These are phyloP conservation scores for Echinarachnius parma DNA, from an alignment of 53 echinoderm and acorn worm genomes.

Conservation along the genomic window DNA sequence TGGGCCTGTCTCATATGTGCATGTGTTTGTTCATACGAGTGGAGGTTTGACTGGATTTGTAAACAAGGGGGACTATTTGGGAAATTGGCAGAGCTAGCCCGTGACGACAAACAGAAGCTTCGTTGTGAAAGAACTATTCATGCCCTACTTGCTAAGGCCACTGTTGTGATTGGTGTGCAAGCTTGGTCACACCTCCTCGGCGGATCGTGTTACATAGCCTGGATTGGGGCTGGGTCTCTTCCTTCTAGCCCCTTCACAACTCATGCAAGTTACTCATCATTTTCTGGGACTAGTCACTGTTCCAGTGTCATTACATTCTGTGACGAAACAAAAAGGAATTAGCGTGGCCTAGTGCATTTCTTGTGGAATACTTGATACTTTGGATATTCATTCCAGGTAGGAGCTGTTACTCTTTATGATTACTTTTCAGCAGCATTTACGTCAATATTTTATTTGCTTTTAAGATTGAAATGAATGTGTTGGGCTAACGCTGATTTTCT, in stretches of 20 bases:
- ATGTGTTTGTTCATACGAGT: background rate
- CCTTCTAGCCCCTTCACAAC: background rate
- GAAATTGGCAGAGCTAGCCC: too few relatives aligned
- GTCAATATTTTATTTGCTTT: too few relatives aligned
- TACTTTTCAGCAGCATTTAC: too few relatives aligned
- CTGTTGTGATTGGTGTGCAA: slow-evolving; percentile 4
- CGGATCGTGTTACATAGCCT: slow-evolving; percentile 19
- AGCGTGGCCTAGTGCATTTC: background rate
- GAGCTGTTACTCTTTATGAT: background rate
- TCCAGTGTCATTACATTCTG: too few relatives aligned
- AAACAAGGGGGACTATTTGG: slow-evolving; percentile 35
- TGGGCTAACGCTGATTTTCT: too few relatives aligned
- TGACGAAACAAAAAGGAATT: too few relatives aligned
- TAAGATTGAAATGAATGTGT: too few relatives aligned
- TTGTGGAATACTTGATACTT: slow-evolving; percentile 22
- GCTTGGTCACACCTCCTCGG: slow-evolving; percentile 16
- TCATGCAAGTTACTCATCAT: background rate
- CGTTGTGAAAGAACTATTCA: too few relatives aligned
- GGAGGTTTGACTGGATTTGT: slow-evolving; percentile 22
- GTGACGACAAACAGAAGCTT: too few relatives aligned
- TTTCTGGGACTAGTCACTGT: too few relatives aligned
- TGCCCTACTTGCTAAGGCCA: too few relatives aligned
- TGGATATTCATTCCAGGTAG: slow-evolving; percentile 34
- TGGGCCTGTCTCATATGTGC: background rate
- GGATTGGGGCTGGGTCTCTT: slow-evolving; percentile 6